Conservation (phyloP, 2,113 vertebrate species). For the Gymnarchus niloticus region DNA sequence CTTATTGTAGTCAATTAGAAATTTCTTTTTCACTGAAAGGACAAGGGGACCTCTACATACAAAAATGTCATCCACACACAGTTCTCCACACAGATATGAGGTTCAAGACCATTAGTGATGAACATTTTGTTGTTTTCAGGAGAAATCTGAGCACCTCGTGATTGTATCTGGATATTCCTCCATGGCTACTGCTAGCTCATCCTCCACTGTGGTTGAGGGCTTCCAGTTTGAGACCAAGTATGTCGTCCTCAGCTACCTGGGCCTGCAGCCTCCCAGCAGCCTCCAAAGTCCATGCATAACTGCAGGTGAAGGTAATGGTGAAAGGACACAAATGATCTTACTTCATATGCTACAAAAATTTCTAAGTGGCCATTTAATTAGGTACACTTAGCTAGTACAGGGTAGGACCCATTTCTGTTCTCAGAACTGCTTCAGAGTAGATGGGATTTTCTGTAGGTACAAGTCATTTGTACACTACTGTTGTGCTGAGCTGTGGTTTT, state of each 20-base stretch:
- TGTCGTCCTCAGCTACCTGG: slow-evolving; percentile 86
- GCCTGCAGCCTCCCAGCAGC: slow-evolving; percentile 61
- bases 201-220: slow-evolving; percentile 70
- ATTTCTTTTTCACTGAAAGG: no score
- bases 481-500: not conserved
- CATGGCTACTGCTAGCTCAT: slow-evolving; percentile 58
- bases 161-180: slow-evolving; percentile 48
- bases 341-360: not conserved
- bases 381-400: not conserved
- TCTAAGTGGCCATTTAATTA: not conserved
- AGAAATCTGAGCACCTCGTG: slow-evolving; percentile 22
- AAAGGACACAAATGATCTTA: not conserved
- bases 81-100: no score
- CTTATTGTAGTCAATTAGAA: not conserved
- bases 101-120: not conserved
- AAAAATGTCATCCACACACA: no score
- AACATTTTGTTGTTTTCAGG: slow-evolving; percentile 31
- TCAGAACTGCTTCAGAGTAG: not conserved
- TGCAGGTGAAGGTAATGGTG: slow-evolving; percentile 52
- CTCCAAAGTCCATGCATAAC: slow-evolving; percentile 47
- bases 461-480: not conserved
- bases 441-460: not conserved
- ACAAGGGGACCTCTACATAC: no score
- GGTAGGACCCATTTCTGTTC: not conserved
- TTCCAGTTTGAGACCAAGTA: slow-evolving; percentile 94